phyloP scores from a whole-genome alignment of 1,140 invertebrate species.

The Ceratoteleas bidentatus region DNA sequence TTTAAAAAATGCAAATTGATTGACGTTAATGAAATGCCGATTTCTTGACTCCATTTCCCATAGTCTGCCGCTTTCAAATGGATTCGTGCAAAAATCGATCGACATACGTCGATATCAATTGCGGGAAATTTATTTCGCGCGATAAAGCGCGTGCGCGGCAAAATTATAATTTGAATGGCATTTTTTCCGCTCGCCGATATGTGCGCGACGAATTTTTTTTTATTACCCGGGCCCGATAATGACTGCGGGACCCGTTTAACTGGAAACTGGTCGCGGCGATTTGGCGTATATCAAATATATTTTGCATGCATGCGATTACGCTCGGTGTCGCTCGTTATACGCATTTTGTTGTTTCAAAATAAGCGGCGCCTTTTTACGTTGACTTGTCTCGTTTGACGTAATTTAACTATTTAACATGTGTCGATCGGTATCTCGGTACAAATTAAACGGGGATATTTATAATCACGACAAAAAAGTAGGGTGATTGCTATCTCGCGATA shows the following conservation, averaged over 20 bases:
- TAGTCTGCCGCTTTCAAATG: not conserved
- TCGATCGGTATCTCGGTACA: constrained; percentile 34
- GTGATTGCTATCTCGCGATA: too few relatives aligned
- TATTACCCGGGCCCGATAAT: constrained; percentile 26
- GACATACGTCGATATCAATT: constrained; percentile 42
- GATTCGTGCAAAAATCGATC: constrained; percentile 16
- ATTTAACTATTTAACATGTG: constrained; percentile 43
- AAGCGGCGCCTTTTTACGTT: constrained; percentile 20
- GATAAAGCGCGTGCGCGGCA: constrained; percentile 27
- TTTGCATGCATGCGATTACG: constrained; percentile 35
- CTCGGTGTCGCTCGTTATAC: not conserved
- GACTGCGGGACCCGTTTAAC: constrained; percentile 39
- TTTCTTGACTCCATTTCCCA: not conserved
- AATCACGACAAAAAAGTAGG: too few relatives aligned
- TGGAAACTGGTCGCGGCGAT: constrained; percentile 35
- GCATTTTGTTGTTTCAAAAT: constrained; percentile 43
- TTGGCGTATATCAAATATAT: constrained; percentile 45
- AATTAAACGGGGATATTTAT: constrained; percentile 17
- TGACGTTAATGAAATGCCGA: not conserved
- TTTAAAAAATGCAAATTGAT: not conserved
- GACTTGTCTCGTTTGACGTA: constrained; percentile 28
- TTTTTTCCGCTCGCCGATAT: constrained; percentile 37
- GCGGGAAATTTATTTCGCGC: constrained; percentile 26
- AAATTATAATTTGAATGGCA: constrained; percentile 42
- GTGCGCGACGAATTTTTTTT: constrained; percentile 19